Evolutionary conservation across 2,113 vertebrate genomes (phyloP).

Genomic region (Arizona elegans): DNA sequence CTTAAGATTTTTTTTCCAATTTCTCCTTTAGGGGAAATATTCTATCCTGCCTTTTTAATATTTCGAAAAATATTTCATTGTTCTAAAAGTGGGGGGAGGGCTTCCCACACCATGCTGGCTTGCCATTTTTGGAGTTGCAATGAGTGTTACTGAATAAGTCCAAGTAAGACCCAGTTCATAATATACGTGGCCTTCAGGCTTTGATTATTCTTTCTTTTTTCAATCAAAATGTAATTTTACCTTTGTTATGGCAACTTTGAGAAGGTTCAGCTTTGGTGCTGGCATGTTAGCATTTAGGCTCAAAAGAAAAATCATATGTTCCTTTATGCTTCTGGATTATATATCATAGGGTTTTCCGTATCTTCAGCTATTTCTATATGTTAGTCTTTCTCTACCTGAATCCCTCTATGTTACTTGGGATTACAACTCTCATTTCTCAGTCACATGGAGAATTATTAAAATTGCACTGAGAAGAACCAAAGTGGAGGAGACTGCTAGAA

Average conservation of each 20-base stretch:
- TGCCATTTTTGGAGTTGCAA: not conserved
- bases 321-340: not conserved
- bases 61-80: too few relatives aligned
- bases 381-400: not conserved
- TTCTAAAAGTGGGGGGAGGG: too few relatives aligned
- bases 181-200: not conserved
- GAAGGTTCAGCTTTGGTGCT: not conserved
- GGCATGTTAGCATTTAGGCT: not conserved
- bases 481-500: not conserved
- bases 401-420: not conserved
- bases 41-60: too few relatives aligned
- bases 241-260: not conserved
- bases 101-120: not conserved
- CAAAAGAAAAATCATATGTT: not conserved
- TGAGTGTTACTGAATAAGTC: not conserved
- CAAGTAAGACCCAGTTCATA: not conserved
- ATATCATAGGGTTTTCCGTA: not conserved
- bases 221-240: not conserved
- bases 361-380: not conserved
- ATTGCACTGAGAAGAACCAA: not conserved
- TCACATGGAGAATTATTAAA: not conserved
- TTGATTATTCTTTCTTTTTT: not conserved
- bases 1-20: too few relatives aligned
- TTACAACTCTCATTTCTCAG: not conserved
- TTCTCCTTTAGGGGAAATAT: too few relatives aligned